phyloP scores from a whole-genome alignment of 2,797 vertebrate genomes.

The Microctenopoma steveboyesi region DNA sequence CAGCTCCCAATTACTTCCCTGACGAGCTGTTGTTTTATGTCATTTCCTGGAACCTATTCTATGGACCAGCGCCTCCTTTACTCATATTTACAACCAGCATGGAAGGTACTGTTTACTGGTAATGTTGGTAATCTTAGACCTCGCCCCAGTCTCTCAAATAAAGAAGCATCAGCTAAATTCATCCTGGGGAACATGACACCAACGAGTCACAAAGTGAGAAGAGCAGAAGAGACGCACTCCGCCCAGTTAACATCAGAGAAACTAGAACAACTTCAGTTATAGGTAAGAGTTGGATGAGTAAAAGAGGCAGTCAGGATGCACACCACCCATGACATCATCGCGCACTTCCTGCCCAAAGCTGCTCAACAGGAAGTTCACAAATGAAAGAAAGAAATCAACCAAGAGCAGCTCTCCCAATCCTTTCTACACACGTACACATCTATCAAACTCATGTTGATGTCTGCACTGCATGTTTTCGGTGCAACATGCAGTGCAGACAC shows the following conservation, averaged over 20 bases:
- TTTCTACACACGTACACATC: constrained; percentile 25
- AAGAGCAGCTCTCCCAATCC: constrained; percentile 28
- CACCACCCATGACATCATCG: constrained; percentile 37
- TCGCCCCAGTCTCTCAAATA: background rate
- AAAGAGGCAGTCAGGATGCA: constrained; percentile 26
- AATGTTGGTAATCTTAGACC: background rate
- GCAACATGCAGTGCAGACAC: background rate
- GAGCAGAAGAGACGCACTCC: background rate
- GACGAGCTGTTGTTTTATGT: constrained; percentile 5
- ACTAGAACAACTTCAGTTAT: background rate
- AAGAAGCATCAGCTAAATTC: background rate
- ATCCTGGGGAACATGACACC: background rate
- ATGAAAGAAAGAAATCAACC: constrained; percentile 24
- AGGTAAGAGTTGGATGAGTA: background rate
- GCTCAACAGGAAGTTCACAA: constrained; percentile 50
- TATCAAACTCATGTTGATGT: constrained; percentile 4
- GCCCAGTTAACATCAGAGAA: constrained; percentile 11
- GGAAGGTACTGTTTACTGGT: background rate
- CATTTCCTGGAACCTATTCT: constrained; percentile 4
- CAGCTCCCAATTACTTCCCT: background rate
- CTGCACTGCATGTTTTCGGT: background rate
- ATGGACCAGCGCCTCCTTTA: background rate
- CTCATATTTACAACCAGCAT: background rate
- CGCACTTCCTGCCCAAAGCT: constrained; percentile 53
- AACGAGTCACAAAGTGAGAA: constrained; percentile 11